Conservation (phyloP, 2,113 vertebrate species). For the Mungos mungo region DNA sequence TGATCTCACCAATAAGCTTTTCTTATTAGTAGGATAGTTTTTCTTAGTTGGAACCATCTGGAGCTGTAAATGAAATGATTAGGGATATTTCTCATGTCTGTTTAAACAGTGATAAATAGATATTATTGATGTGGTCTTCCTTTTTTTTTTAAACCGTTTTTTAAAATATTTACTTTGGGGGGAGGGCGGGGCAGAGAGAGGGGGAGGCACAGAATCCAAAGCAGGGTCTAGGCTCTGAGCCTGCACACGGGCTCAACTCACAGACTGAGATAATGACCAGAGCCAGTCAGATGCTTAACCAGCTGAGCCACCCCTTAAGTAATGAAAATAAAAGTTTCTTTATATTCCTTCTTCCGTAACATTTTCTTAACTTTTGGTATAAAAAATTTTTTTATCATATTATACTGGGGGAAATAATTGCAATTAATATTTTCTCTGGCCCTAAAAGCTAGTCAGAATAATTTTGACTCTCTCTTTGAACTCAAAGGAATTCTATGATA, state of each 20-base stretch:
- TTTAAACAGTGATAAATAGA: background rate
- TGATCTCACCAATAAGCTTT: background rate
- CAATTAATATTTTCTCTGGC: conserved; percentile 36
- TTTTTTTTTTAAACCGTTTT: background rate
- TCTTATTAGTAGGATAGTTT: background rate
- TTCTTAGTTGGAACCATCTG: background rate
- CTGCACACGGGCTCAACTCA: too few relatives aligned
- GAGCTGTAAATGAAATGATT: conserved; percentile 12
- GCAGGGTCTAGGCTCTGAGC: too few relatives aligned
- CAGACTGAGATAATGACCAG: too few relatives aligned
- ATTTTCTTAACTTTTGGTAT: background rate
- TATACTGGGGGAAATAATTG: background rate
- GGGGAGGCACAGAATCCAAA: too few relatives aligned
- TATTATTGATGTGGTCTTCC: background rate
- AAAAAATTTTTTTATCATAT: background rate
- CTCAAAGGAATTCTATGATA: conserved; percentile 13
- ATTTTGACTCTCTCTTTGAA: conserved; percentile 28
- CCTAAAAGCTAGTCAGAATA: background rate
- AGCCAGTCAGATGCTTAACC: too few relatives aligned
- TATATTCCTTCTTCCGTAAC: background rate
- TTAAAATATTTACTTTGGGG: too few relatives aligned
- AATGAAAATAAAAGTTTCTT: background rate
- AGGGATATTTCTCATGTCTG: background rate
- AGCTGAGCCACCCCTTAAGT: background rate
- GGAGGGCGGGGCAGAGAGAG: too few relatives aligned